Evolutionary conservation across 2,113 vertebrate genomes (phyloP).

Genomic region (Lontra canadensis): DNA sequence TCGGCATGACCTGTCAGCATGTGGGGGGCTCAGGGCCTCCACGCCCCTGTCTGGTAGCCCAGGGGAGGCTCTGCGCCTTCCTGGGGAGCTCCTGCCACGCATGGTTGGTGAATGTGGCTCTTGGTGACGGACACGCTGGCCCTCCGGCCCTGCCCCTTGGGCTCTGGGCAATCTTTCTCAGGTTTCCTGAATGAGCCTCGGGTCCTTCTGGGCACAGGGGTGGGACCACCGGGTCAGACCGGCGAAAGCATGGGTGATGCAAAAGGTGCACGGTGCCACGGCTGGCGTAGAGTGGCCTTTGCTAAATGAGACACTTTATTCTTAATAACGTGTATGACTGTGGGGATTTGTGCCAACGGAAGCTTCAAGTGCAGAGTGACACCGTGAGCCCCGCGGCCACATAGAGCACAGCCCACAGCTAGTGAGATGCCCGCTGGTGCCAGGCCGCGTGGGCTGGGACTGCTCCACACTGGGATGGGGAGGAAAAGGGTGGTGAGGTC

Average conservation of each 20-base stretch:
- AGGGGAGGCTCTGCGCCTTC: background rate
- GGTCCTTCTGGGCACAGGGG: fast-evolving
- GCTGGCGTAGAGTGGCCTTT: fast-evolving
- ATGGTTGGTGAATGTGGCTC: background rate
- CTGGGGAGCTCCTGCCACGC: fast-evolving
- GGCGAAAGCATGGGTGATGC: fast-evolving
- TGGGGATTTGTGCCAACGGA: background rate
- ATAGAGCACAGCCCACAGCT: fast-evolving
- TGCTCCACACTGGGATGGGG: fast-evolving
- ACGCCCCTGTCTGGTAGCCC: fast-evolving
- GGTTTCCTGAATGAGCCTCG: background rate
- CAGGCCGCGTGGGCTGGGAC: background rate
- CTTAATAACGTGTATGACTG: fast-evolving
- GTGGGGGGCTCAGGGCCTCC: fast-evolving
- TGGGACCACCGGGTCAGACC: fast-evolving
- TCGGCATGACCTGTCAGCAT: background rate
- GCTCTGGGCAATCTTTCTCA: background rate
- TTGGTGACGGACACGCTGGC: background rate
- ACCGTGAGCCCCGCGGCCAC: fast-evolving
- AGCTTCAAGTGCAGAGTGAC: fast-evolving
- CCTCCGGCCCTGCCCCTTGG: fast-evolving
- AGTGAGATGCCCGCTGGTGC: fast-evolving
- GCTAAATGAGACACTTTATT: background rate
- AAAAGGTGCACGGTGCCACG: fast-evolving
- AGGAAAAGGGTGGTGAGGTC: background rate